These are phyloP conservation scores for Echinometra lucunter DNA, from an alignment of 53 echinoderm and acorn worm genomes.

Conservation along the genomic window DNA sequence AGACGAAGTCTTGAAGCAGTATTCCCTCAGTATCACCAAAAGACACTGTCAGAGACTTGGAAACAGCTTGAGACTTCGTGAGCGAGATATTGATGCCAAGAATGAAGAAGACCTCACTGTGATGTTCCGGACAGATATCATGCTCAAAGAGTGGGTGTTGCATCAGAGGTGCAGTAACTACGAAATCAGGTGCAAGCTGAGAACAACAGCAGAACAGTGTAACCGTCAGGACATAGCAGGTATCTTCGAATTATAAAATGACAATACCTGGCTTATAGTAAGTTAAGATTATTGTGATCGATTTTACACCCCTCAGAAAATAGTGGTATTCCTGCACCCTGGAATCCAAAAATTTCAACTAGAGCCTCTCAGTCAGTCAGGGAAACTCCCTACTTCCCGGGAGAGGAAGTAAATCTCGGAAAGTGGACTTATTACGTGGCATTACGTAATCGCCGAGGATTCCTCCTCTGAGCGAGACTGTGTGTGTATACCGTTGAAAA, in stretches of 20 bases:
- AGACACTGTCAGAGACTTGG: not conserved
- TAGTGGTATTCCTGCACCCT: no score
- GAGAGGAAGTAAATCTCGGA: no score
- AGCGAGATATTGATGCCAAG: not conserved
- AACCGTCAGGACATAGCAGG: not conserved
- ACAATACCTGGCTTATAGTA: no score
- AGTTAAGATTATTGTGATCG: not conserved
- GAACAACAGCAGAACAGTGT: not conserved
- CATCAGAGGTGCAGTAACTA: slow-evolving; percentile 7
- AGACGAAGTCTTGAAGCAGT: not conserved
- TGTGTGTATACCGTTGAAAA: no score
- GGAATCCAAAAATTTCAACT: no score
- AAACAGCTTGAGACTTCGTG: not conserved
- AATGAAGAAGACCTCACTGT: not conserved
- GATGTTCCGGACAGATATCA: not conserved
- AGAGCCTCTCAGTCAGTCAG: no score
- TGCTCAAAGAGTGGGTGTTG: not conserved
- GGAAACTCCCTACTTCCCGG: no score
- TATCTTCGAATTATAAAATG: no score
- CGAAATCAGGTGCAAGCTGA: slow-evolving; percentile 9
- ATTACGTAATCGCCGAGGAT: no score
- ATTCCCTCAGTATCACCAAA: slow-evolving; percentile 1
- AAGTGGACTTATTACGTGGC: no score
- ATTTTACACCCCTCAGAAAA: no score
- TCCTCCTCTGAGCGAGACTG: no score